Evolutionary conservation across 2,797 vertebrate species (phyloP).

Genomic region (Sebastes variabilis): DNA sequence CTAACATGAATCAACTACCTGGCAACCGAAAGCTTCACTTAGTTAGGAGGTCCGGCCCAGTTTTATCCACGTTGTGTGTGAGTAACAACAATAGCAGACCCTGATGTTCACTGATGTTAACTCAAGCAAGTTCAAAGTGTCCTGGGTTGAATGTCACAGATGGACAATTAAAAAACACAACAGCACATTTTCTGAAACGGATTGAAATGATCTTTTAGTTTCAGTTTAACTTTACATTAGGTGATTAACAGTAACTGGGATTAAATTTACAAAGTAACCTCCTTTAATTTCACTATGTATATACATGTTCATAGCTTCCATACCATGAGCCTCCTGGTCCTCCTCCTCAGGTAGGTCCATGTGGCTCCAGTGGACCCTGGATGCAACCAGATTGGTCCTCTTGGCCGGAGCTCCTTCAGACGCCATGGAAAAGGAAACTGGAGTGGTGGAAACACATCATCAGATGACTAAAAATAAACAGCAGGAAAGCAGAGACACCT

Average conservation of each 20-base stretch:
- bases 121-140: neutral
- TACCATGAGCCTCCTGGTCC: neutral
- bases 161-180: neutral
- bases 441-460: neutral
- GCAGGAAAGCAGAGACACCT: neutral
- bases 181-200: neutral
- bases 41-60: neutral
- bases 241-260: neutral
- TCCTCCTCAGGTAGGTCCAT: neutral
- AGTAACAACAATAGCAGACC: neutral
- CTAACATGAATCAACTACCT: neutral
- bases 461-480: neutral
- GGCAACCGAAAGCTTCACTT: neutral
- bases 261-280: neutral
- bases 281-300: neutral
- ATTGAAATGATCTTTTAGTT: neutral
- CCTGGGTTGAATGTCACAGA: neutral
- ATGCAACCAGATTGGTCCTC: slow-evolving; percentile 48
- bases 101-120: neutral
- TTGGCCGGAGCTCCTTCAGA: slow-evolving; percentile 23
- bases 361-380: slow-evolving; percentile 49
- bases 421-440: slow-evolving; percentile 34
- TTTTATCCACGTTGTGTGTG: neutral
- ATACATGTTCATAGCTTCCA: neutral
- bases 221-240: neutral